Percentiles rank a stretch among this genome's conserved stretches.
These are phyloP conservation scores for Apogon talboti DNA, from an alignment of 2,797 vertebrate species.

Conservation along the genomic window DNA sequence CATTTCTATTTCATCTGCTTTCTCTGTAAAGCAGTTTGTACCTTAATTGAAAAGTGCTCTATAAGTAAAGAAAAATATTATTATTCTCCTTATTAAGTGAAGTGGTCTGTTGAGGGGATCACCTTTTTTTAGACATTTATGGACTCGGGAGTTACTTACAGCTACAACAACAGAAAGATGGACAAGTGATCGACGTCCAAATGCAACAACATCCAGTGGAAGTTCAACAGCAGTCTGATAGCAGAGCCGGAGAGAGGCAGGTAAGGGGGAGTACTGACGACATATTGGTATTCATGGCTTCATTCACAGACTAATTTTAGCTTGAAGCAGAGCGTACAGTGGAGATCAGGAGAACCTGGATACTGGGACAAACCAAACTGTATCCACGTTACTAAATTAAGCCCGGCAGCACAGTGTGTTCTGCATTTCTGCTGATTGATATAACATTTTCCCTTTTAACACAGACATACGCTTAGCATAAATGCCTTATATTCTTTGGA, in stretches of 20 bases:
- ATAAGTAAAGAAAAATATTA: too few relatives aligned
- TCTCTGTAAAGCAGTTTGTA: too few relatives aligned
- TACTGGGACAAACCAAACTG: conserved; percentile 18
- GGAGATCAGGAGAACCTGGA: conserved; percentile 31
- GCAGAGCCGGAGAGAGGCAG: conserved; percentile 13
- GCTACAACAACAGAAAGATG: conserved; percentile 22
- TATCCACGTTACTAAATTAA: conserved; percentile 38
- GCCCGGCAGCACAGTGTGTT: conserved; percentile 5
- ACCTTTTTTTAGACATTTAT: too few relatives aligned
- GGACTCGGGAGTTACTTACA: conserved; percentile 29
- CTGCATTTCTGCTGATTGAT: conserved; percentile 7
- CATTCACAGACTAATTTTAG: conserved; percentile 16
- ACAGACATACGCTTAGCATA: conserved; percentile 37
- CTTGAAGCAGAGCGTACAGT: conserved; percentile 15
- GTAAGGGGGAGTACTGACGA: conserved; percentile 40
- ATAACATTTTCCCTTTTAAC: conserved; percentile 21
- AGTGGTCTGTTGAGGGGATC: too few relatives aligned
- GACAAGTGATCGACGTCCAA: conserved; percentile 40
- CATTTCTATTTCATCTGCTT: too few relatives aligned
- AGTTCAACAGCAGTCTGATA: neutral
- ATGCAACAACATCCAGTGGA: conserved; percentile 33
- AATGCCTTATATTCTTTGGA: conserved; percentile 35
- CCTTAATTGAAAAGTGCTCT: too few relatives aligned
- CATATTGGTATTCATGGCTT: conserved; percentile 38
- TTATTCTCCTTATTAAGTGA: too few relatives aligned